Evolutionary conservation across 2,888 invertebrate genomes (phyloP).

Genomic region (Trachelus troglodyta): DNA sequence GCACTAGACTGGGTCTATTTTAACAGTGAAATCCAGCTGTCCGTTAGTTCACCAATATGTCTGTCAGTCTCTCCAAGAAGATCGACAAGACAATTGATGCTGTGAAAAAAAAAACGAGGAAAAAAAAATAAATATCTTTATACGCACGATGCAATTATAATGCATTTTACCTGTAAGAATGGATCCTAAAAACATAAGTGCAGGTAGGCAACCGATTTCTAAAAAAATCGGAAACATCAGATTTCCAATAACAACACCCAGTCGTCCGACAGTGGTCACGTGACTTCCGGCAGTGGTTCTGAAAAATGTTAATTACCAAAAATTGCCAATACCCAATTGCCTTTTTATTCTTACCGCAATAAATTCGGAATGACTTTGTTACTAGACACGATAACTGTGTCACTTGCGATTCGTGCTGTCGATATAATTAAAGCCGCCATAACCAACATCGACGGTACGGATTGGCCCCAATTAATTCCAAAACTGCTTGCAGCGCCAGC

Average conservation of each 20-base stretch:
- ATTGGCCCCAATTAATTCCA: slow-evolving; percentile 26
- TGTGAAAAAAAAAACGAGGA: too few relatives aligned
- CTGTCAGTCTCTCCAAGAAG: too few relatives aligned
- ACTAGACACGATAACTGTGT: slow-evolving; percentile 65
- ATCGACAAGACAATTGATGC: too few relatives aligned
- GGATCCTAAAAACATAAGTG: slow-evolving; percentile 73
- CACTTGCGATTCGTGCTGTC: slow-evolving; percentile 60
- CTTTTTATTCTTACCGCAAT: background rate
- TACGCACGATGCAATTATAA: too few relatives aligned
- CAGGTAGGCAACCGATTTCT: slow-evolving; percentile 75
- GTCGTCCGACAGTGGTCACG: slow-evolving; percentile 65
- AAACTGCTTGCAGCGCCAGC: too few relatives aligned
- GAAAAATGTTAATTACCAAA: too few relatives aligned
- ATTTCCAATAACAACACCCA: slow-evolving; percentile 76
- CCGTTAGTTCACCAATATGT: too few relatives aligned
- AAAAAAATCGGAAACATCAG: slow-evolving; percentile 75
- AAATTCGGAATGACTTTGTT: slow-evolving; percentile 29
- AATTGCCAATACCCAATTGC: too few relatives aligned
- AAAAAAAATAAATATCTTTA: too few relatives aligned
- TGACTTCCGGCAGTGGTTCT: too few relatives aligned
- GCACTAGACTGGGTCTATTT: too few relatives aligned
- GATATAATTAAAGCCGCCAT: slow-evolving; percentile 22
- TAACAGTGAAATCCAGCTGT: too few relatives aligned
- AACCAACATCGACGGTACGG: slow-evolving; percentile 15
- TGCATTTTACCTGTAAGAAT: slow-evolving; percentile 68